These are phyloP conservation scores for Paramormyrops hopkinsi DNA, from an alignment of 2,797 vertebrate species.

Conservation along the genomic window DNA sequence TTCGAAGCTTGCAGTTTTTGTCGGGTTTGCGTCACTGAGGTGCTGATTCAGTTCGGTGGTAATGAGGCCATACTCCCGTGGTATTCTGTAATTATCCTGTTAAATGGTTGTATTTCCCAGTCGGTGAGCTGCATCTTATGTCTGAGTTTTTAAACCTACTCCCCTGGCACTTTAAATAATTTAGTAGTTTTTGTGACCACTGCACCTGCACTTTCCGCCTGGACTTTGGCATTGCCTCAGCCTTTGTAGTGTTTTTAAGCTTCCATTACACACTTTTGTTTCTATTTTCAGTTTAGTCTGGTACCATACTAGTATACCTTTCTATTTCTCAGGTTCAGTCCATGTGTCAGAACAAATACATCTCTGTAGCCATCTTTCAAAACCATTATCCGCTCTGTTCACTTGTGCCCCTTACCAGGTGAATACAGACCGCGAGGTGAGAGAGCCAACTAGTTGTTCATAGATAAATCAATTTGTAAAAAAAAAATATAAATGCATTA, in stretches of 20 bases:
- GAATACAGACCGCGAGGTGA: not conserved
- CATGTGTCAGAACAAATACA: not conserved
- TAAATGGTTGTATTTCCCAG: not conserved
- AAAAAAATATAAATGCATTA: not conserved
- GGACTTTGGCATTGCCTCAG: not conserved
- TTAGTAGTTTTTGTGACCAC: not conserved
- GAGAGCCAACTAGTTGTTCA: not conserved
- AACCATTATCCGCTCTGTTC: not conserved
- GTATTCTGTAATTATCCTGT: not conserved
- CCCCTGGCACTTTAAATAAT: not conserved
- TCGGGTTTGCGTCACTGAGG: not conserved
- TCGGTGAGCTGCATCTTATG: not conserved
- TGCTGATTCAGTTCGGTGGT: not conserved
- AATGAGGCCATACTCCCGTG: not conserved
- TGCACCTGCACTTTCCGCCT: not conserved
- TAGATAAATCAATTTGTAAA: not conserved
- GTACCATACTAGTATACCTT: not conserved
- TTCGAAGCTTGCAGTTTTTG: not conserved
- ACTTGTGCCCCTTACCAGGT: not conserved
- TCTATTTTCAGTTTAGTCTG: not conserved
- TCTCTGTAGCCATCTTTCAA: not conserved
- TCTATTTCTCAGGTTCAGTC: not conserved
- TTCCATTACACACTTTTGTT: not conserved
- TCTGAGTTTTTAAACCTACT: not conserved
- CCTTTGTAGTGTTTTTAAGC: not conserved